Base-by-base conservation (phyloP, 2,888 invertebrate species). In the Amphipoea oculea region DNA sequence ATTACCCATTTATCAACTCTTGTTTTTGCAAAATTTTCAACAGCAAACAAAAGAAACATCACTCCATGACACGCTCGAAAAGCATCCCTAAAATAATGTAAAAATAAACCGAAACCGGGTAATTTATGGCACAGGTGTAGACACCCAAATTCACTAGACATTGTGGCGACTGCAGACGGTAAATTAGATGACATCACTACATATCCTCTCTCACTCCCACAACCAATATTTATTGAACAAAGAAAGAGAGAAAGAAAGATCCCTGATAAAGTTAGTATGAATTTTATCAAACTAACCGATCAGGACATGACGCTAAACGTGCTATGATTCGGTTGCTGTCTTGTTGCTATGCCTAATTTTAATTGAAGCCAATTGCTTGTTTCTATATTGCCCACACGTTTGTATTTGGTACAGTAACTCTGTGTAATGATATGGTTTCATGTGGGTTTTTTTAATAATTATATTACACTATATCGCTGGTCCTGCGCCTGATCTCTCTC, bases 101-200 rank as follows among this genome's bases (percentile, higher is more conserved):
- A 57, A 76, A 86, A 77, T 66, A 83, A 76, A 86, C 20, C 54
- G 63, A 66, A 79, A 79, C 40, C 40, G n/a, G 11, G 42, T 76
- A 63, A 83, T 23, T 73, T 62, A 76, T 45, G 57, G 60, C 60
- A 54, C 63, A 70, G 68, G 63, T 66, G 77, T 62, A 77, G 72
- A 83, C 79, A 70, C 36, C 63, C 20, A 78, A 80, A 77, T 78
- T 65, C 42, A 75, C 72, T 82, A 90, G 91, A 91, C 91, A 81
- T 72, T 36, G 40, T 77, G 90, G 88, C 89, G 91, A 86, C 89
- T 75, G 2, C 3, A 57, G 70, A 74, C 72, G 45, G 48, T 80
- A 83, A 40, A 81, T 72, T 63, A 63, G 29, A 80, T 87, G 85
- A 85, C 85, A 85, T 88, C 82, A 88, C 51, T 68, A 66, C 1